Evolutionary conservation across 2,797 vertebrate genomes (phyloP).

Genomic region (Cryptoprocta ferox): DNA sequence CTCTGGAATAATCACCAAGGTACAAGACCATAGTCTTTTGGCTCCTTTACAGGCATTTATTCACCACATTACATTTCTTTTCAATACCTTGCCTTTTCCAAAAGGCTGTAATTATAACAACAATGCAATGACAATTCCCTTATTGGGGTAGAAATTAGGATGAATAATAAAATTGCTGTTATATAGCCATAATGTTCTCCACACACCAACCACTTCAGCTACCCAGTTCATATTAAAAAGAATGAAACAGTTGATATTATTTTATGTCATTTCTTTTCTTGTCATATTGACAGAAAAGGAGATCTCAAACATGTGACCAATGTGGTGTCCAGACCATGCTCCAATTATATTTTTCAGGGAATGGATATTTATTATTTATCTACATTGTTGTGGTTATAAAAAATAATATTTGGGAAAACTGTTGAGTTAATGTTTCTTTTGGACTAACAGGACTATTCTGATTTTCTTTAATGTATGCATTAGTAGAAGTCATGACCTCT

Average conservation of each 20-base stretch:
- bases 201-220: neutral
- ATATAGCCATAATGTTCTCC: neutral
- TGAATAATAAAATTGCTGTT: neutral
- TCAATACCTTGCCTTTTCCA: conserved; percentile 1
- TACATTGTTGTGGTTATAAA: neutral
- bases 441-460: neutral
- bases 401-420: neutral
- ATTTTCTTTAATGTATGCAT: neutral
- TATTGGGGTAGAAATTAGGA: neutral
- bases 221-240: neutral
- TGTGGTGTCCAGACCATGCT: neutral
- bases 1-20: neutral
- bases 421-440: neutral
- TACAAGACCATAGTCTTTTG: neutral
- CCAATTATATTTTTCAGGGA: neutral
- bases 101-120: neutral
- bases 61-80: conserved; percentile 26
- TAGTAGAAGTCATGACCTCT: neutral
- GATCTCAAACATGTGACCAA: neutral
- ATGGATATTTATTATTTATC: neutral
- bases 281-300: neutral
- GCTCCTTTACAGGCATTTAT: neutral
- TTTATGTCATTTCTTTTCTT: neutral
- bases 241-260: neutral
- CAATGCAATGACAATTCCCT: neutral